These are phyloP conservation scores for Apamea crenata DNA, from an alignment of 2,888 invertebrate species.

Conservation along the genomic window DNA sequence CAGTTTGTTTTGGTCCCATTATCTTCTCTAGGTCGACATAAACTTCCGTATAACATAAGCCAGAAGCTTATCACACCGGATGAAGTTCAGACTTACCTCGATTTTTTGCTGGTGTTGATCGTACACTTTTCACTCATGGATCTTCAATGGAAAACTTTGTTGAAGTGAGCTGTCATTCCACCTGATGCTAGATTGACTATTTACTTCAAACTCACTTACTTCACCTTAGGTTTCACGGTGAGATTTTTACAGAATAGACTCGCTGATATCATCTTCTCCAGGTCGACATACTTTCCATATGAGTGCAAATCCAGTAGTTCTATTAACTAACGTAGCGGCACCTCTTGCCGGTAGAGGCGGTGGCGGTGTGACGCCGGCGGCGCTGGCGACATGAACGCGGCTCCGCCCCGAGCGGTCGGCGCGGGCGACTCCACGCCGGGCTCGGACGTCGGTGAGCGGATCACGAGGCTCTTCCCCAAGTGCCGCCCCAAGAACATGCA, in stretches of 20 bases:
- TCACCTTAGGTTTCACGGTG: background rate
- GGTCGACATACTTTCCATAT: background rate
- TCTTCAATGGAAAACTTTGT: background rate
- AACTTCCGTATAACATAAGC: background rate
- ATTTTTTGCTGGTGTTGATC: background rate
- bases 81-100: background rate
- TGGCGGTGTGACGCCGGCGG: constrained; percentile 82
- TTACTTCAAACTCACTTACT: background rate
- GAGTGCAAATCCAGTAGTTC: constrained; percentile 26
- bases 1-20: background rate
- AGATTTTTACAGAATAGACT: background rate
- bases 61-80: background rate
- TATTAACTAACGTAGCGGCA: constrained; percentile 77
- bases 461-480: constrained; percentile 96
- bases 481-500: constrained; percentile 93
- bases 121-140: background rate
- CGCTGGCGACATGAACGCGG: constrained; percentile 86
- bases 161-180: background rate
- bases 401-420: constrained; percentile 86
- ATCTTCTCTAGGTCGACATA: background rate
- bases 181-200: background rate
- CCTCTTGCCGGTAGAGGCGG: constrained; percentile 85
- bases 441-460: constrained; percentile 92
- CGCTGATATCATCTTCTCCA: background rate
- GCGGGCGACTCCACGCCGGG: constrained; percentile 89